phyloP scores from a whole-genome alignment of 2,888 invertebrate species.

The Clanis bilineata region DNA sequence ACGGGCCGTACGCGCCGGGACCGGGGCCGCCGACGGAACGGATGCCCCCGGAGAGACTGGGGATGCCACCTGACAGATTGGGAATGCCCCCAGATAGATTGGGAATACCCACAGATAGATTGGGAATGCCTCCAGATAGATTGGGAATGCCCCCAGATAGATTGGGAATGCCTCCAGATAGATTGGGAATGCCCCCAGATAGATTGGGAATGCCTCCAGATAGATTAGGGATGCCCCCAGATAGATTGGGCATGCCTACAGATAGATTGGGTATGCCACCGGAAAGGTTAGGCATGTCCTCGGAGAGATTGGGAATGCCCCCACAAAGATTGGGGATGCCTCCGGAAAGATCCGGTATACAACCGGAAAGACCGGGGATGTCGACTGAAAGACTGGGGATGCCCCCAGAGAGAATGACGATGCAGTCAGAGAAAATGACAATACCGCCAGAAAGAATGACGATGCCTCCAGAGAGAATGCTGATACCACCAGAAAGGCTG shows the following conservation, averaged over 20 bases:
- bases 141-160: conserved; percentile 40
- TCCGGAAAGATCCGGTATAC: conserved; percentile 32
- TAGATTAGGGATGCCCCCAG: conserved; percentile 40
- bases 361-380: conserved; percentile 27
- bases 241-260: not conserved
- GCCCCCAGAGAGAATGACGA: conserved; percentile 30
- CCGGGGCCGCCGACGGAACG: conserved; percentile 38
- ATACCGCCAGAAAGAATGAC: conserved; percentile 33
- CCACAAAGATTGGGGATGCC: conserved; percentile 25
- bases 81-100: conserved; percentile 9
- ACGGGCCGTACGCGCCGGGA: conserved; percentile 69
- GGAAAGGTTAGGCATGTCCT: conserved; percentile 12
- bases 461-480: not conserved
- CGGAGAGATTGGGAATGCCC: conserved; percentile 35
- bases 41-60: conserved; percentile 19
- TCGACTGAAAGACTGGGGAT: conserved; percentile 32
- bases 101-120: conserved; percentile 33
- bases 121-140: not conserved
- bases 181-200: conserved; percentile 40
- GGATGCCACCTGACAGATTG: conserved; percentile 30
- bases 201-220: not conserved
- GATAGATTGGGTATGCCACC: conserved; percentile 37
- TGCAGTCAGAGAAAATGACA: conserved; percentile 27
- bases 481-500: not conserved
- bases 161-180: not conserved